Conservation (phyloP, 2,113 vertebrate genomes). For the Meleagris gallopavo region DNA sequence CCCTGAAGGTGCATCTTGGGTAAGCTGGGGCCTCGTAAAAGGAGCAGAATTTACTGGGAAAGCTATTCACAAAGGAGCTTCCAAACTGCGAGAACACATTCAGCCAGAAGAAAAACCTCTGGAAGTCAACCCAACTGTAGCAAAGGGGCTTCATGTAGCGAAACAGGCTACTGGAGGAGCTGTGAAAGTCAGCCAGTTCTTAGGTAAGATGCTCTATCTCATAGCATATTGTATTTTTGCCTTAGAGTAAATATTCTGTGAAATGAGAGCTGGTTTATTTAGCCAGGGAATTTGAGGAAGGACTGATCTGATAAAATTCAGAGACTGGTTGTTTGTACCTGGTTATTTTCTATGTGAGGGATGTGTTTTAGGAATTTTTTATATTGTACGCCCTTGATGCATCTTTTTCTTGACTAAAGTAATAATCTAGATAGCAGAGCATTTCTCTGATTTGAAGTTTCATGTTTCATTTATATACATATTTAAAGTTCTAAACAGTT, state of each 20-base stretch:
- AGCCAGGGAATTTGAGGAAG: background rate
- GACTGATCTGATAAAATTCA: background rate
- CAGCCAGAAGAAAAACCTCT: constrained; percentile 93
- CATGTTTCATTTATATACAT: background rate
- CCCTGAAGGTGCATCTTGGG: constrained; percentile 92
- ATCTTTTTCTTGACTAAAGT: background rate
- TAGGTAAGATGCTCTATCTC: constrained; percentile 80
- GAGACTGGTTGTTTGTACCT: background rate
- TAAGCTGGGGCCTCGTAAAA: constrained; percentile 96
- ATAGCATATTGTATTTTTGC: background rate
- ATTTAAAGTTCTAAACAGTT: background rate
- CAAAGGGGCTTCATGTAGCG: constrained; percentile 90
- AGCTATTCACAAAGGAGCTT: constrained; percentile 94
- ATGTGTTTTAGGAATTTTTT: background rate
- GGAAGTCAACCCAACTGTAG: constrained; percentile 89
- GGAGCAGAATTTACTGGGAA: constrained; percentile 95
- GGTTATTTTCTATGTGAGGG: background rate
- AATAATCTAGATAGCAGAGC: background rate
- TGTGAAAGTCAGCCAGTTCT: constrained; percentile 96
- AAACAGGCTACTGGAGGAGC: constrained; percentile 96
- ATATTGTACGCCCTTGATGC: background rate
- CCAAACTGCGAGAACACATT: constrained; percentile 93
- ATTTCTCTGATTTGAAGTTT: background rate
- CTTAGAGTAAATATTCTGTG: background rate
- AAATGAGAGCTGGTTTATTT: background rate